Base-by-base conservation (phyloP, 2,888 invertebrate genomes). In the Synergus gifuensis region DNA sequence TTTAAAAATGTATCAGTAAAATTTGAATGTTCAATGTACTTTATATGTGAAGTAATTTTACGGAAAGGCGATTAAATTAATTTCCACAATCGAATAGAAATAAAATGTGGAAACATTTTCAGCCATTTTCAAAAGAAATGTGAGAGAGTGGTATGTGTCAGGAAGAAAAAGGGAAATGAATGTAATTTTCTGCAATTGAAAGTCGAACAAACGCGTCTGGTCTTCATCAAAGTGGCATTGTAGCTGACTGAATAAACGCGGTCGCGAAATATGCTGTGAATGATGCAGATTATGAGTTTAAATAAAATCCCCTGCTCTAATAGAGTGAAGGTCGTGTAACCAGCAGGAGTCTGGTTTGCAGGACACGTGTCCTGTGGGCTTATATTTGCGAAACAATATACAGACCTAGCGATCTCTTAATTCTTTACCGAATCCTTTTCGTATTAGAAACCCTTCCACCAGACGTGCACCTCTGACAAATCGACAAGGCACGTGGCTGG, bases 401-500 rank as follows among this genome's bases (percentile, higher is more conserved):
- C 36, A 73, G 73, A 73, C 36, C 73, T 49, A 8, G 49, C 69
- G 16, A 69, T 69, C 69, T 69, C 69, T 73, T 73, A 73, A 73
- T 73, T 73, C 73, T 73, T 73, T n/a, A 36, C 36, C 73, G 28
- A 73, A 49, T 73, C 36, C 73, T 73, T 54, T 54, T 73, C 73
- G 49, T 73, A 73, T 73, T 73, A 73, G 73, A 14, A 73, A 49
- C 73, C 73, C 54, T 54, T 22, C 49, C 62, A 36, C 9, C 49
- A n/a, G 49, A 84, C 77, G 76, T 69, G 63, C 77, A 22, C 60
- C 73, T 54, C 49, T 76, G 82, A 84, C 84, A 85, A 85, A 86
- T 85, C 82, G 83, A 82, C 64, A 69, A 78, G 86, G 83, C 88
- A 88, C 88, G 88, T 87, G 88, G 81, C 86, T 76, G 76, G 84